Evolutionary conservation across 37 sponge, comb jelly and placozoan species (phyloP), one percentile per base, ranked within the genome.

Genomic region (Cliona cf. orientalis): DNA sequence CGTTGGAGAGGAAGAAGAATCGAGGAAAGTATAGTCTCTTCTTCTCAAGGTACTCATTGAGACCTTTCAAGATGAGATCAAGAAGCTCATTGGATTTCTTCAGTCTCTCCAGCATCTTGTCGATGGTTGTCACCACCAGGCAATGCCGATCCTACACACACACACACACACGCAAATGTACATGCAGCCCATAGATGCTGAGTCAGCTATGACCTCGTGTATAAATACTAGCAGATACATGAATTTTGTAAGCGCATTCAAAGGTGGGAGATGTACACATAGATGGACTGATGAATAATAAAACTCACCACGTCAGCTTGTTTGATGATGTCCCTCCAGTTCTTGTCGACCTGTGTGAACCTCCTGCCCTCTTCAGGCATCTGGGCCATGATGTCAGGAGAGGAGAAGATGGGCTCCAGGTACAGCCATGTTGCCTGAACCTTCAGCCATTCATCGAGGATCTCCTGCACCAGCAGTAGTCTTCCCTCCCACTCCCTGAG

Each of bases 301-400:
- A 5, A 35, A 49, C 76, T 64, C 42, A 93, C 93, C 83, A 75
- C 56, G 42, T 87, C 86, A 25, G 96, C 93, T 21, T 82, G 84
- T 74, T 93, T 96, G 79, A 99, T 94, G 70, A 90, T 94, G 36
- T 96, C 99, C 40, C 95, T 81, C 99, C 97, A 99, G 58, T 85
- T 90, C 80, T 99, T 99, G 90, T 99, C 99, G 60, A 99, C 99
- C 43, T 91, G 89, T 6, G 83, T 96, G 84, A 99, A 99, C 58
- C 81, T 71, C 14, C 93, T 76, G 42, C 99, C 99, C 42, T 99
- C 99, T 81, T 99, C 99, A 25, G 99, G 99, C 99, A 99, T 99
- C 77, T 99, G 99, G 29, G 99, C 99, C 95, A 99, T 99, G 89
- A 99, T 99, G 74, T 99, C 99, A 32, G 97, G 97, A 25, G 99